A percentile compares a stretch with the other conserved stretches of the same genome.
Evolutionary conservation across 2,888 invertebrate genomes (phyloP).

Genomic region (Dascillus cervinus): DNA sequence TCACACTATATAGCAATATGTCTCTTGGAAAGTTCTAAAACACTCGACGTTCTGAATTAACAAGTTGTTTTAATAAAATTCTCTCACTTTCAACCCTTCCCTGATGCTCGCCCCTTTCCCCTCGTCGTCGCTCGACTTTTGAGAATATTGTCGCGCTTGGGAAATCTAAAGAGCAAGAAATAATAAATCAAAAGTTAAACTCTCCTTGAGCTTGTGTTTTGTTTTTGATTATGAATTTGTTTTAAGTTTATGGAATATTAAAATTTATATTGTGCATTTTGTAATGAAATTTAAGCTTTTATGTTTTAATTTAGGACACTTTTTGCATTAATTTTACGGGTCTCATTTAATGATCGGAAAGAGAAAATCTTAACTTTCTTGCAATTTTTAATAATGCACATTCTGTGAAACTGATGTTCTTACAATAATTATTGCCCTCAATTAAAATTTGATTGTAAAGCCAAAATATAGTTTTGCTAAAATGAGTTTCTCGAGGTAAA

Average conservation of each 20-base stretch:
- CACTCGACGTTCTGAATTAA: conserved; percentile 42
- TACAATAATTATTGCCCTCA: too few species aligned
- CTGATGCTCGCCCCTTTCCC: conserved; percentile 27
- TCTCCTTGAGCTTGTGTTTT: conserved; percentile 16
- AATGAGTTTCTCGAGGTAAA: too few species aligned
- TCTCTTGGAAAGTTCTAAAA: conserved; percentile 35
- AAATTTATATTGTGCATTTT: conserved; percentile 22
- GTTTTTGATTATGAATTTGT: conserved; percentile 30
- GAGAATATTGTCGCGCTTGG: conserved; percentile 33
- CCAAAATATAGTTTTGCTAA: too few species aligned
- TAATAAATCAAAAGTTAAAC: conserved; percentile 43
- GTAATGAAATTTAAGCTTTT: too few species aligned
- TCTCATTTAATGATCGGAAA: too few species aligned
- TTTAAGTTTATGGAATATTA: conserved; percentile 32
- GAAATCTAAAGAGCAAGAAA: conserved; percentile 29
- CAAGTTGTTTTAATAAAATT: conserved; percentile 46
- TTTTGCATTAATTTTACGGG: too few species aligned
- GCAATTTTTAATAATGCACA: too few species aligned
- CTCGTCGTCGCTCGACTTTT: too few species aligned
- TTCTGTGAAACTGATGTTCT: too few species aligned
- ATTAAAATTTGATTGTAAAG: too few species aligned
- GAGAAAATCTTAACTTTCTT: too few species aligned
- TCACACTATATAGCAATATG: conserved; percentile 32
- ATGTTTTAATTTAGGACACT: too few species aligned
- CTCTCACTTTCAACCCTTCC: conserved; percentile 41